Conservation (phyloP, 2,888 invertebrate species). For the Trachelus troglodyta region DNA sequence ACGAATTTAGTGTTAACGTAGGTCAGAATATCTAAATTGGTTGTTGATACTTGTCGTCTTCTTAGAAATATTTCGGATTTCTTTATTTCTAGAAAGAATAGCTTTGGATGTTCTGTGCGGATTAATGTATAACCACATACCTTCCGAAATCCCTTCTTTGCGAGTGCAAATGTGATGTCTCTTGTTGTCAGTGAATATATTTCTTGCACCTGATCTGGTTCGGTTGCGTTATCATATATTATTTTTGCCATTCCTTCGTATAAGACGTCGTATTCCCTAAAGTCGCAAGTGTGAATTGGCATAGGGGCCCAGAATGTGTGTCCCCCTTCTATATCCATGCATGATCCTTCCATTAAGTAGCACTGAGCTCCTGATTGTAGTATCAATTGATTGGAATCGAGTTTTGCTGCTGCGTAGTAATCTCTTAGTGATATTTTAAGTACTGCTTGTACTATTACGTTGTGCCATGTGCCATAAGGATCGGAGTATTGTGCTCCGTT, state of each 20-base stretch:
- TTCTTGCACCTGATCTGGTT: neutral
- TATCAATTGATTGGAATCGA: conserved; percentile 14
- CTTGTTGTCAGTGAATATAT: conserved; percentile 20
- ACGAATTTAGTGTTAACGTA: conserved; percentile 37
- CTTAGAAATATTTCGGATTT: neutral
- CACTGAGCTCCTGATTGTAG: conserved; percentile 17
- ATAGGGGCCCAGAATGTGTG: conserved; percentile 23
- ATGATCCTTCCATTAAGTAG: conserved; percentile 7
- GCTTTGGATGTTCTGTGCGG: conserved; percentile 31
- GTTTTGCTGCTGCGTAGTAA: conserved; percentile 9
- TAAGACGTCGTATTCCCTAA: conserved; percentile 18
- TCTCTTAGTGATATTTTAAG: conserved; percentile 16
- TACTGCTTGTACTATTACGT: conserved; percentile 22
- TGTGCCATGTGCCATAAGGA: conserved; percentile 22
- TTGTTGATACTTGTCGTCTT: neutral
- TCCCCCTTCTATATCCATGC: conserved; percentile 25
- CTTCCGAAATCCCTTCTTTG: conserved; percentile 1
- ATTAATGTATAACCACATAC: conserved; percentile 22
- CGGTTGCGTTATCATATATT: neutral
- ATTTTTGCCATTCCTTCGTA: conserved; percentile 18
- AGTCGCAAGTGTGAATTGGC: conserved; percentile 17
- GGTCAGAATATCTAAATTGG: conserved; percentile 23
- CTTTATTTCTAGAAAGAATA: conserved; percentile 23
- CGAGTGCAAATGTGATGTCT: conserved; percentile 27
- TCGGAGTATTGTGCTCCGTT: conserved; percentile 20